A percentile compares a stretch with the other conserved stretches of the same genome.
Conservation (phyloP, 1,140 invertebrate genomes). For the Choristoneura fumiferana region DNA sequence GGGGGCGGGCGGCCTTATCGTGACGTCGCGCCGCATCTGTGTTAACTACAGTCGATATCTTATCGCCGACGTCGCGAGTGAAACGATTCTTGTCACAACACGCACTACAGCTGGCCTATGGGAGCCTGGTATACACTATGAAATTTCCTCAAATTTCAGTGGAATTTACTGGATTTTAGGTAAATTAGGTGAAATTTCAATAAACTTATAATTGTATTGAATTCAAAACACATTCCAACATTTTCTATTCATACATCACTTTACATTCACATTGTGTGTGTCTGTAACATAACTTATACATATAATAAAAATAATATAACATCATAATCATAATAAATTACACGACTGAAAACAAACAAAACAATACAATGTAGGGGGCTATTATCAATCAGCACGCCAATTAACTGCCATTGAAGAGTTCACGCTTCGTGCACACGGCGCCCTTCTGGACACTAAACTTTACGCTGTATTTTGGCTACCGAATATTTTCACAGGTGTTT, state of each 20-base stretch:
- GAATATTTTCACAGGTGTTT: conserved; percentile 3
- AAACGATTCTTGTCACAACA: conserved; percentile 26
- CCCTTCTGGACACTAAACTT: neutral
- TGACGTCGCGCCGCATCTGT: conserved; percentile 43
- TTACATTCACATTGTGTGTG: too few species aligned
- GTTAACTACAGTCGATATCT: conserved; percentile 42
- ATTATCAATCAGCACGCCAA: conserved; percentile 14
- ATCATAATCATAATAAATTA: too few species aligned
- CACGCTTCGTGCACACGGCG: conserved; percentile 1
- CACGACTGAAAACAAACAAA: too few species aligned
- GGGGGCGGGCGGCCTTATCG: conserved; percentile 35
- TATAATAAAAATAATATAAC: too few species aligned
- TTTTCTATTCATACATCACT: too few species aligned
- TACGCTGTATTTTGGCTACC: neutral
- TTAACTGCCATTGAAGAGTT: conserved; percentile 13
- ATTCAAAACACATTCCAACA: too few species aligned
- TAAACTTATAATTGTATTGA: too few species aligned
- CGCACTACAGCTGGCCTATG: conserved; percentile 24
- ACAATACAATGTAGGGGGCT: conserved; percentile 5
- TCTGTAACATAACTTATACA: too few species aligned
- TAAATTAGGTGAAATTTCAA: conserved; percentile 16
- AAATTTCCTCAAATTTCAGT: conserved; percentile 31
- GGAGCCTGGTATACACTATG: conserved; percentile 33
- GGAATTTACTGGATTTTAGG: conserved; percentile 18
- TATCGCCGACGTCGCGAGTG: conserved; percentile 38